Conservation (phyloP, 53 echinoderm and acorn worm genomes). For the Echinarachnius parma region DNA sequence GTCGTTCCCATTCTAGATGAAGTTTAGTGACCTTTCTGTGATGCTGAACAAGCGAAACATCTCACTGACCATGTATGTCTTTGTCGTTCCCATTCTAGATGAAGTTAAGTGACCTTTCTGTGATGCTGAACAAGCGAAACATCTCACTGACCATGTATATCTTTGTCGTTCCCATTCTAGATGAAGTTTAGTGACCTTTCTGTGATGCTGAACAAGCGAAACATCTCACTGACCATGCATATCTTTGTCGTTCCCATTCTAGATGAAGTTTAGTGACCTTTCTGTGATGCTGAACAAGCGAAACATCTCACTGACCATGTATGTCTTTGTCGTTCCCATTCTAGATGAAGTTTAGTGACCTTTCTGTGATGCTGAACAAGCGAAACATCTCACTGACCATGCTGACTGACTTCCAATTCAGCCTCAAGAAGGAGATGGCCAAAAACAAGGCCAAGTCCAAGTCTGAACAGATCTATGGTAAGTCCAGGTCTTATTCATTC, state of each 20-base stretch:
- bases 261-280: conserved; percentile 23
- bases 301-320: conserved; percentile 68
- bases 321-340: background rate
- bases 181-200: conserved; percentile 20
- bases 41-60: too few relatives aligned
- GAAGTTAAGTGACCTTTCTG: too few relatives aligned
- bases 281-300: conserved; percentile 43
- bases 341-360: conserved; percentile 18
- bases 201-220: conserved; percentile 46
- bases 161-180: conserved; percentile 1
- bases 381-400: conserved; percentile 68
- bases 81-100: too few relatives aligned
- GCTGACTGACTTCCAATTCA: conserved; percentile 52
- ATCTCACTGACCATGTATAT: too few relatives aligned
- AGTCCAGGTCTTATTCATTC: conserved; percentile 3
- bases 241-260: background rate
- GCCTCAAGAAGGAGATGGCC: conserved; percentile 33
- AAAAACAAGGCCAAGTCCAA: conserved; percentile 54
- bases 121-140: too few relatives aligned
- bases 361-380: conserved; percentile 38
- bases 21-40: too few relatives aligned
- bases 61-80: too few relatives aligned
- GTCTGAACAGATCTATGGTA: conserved; percentile 66
- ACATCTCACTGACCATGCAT: conserved; percentile 69
- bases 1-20: too few relatives aligned